Evolutionary conservation across 1,140 invertebrate species (phyloP), one percentile per base, ranked within the genome.

Genomic region (Drosophila prosaltans): DNA sequence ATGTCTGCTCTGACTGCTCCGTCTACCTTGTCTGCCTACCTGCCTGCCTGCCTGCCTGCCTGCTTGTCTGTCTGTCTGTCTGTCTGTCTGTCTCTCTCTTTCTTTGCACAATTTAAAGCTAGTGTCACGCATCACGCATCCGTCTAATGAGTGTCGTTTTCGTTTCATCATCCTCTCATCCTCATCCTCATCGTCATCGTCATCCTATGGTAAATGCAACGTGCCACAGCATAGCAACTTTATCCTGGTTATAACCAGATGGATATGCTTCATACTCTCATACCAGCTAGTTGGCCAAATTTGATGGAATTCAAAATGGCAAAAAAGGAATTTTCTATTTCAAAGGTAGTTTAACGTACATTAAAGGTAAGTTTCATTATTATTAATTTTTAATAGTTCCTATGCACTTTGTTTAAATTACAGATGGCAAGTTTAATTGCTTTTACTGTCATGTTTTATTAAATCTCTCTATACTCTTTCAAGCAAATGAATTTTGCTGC

Each of bases 41-140:
- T 48, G 16, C 24, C 51, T 26, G 39, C 41, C 11, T 3, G 51
- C 41, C 45, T 4, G 6, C 24, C 45, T 51, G 45, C 24, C 45
- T 24, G 45, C 4, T 5, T 2, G 43, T 8, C 45, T 45, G n/a
- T 45, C n/a, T 6, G 16, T 48, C 45, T 9, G 45, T 8, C 45
- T 24, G 45, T 8, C 43, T 48, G 16, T 48, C 51, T 54, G 39
- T 41, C 78, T 65, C 74, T 72, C 69, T 36, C 6, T 74, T 76
- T 72, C 67, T 71, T 81, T 75, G 62, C 75, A 82, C 83, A 82
- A 80, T 86, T 86, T 86, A 82, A 86, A 86, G 74, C 86, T 86
- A 83, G 82, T 82, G 83, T 86, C 82, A 88, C 82, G 82, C 82
- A 86, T 86, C 83, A 86, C 80, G 79, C 82, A 80, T 82, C 72